Conservation (phyloP, 2,797 vertebrate species). For the Adrianichthys oophorus region DNA sequence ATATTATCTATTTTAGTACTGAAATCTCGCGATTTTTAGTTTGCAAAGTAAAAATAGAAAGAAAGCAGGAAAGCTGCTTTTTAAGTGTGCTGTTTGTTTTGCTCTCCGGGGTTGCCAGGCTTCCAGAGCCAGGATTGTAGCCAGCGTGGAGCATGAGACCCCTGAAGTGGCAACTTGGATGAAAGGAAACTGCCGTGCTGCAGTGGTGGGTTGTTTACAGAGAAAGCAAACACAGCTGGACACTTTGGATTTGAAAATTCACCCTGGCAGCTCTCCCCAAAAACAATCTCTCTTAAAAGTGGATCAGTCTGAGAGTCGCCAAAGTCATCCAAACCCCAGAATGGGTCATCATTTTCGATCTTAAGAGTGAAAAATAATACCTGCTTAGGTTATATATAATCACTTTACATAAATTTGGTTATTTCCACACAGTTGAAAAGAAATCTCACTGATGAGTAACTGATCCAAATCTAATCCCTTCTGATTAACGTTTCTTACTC, state of each 20-base stretch:
- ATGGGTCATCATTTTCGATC: no score
- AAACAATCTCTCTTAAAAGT: conserved; percentile 42
- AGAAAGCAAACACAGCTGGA: conserved; percentile 61
- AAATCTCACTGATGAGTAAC: conserved; percentile 35
- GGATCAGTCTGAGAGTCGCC: conserved; percentile 12
- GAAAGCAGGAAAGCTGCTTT: conserved; percentile 11
- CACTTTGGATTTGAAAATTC: conserved; percentile 55
- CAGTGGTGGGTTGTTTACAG: conserved; percentile 18
- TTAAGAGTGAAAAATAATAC: background rate
- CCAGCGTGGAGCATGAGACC: conserved; percentile 40
- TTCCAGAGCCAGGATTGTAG: conserved; percentile 42
- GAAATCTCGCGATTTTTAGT: conserved; percentile 1
- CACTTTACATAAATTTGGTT: conserved; percentile 5
- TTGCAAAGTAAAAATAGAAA: background rate
- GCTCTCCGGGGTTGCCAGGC: conserved; percentile 53
- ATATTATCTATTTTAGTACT: no score
- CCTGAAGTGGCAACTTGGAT: conserved; percentile 35
- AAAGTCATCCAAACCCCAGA: background rate
- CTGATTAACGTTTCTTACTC: conserved; percentile 50
- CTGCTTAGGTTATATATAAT: conserved; percentile 2
- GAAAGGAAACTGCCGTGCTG: conserved; percentile 31
- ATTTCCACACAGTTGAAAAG: conserved; percentile 23
- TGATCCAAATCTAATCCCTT: conserved; percentile 35
- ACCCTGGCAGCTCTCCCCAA: conserved; percentile 42
- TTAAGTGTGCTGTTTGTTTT: conserved; percentile 42